Percentiles rank a stretch among this genome's conserved stretches.
Conservation (phyloP, 1,140 invertebrate genomes). For the Drosophila nannoptera region DNA sequence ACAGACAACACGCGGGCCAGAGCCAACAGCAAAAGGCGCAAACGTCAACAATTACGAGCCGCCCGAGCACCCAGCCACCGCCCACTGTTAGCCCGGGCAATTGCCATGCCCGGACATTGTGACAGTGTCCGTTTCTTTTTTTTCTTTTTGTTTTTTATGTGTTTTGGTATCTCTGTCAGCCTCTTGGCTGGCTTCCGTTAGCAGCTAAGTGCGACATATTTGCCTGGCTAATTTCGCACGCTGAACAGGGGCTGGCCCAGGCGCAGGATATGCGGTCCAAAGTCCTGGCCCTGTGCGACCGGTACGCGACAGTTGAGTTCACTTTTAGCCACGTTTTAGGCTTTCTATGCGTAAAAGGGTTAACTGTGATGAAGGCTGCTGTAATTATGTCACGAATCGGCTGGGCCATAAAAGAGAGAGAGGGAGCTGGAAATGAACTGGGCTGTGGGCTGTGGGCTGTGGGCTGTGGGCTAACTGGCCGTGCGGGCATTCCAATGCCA, state of each 20-base stretch:
- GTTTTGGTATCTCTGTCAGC: constrained; percentile 28
- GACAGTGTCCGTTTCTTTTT: background rate
- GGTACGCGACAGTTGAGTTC: background rate
- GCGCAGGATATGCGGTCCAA: constrained; percentile 60
- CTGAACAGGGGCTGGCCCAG: constrained; percentile 4
- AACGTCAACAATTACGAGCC: constrained; percentile 65
- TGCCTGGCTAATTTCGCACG: constrained; percentile 69
- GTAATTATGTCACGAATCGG: constrained; percentile 1
- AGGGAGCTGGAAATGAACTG: too few species aligned
- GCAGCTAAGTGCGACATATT: constrained; percentile 76
- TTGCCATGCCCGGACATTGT: constrained; percentile 54
- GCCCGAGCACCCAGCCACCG: background rate
- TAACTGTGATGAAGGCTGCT: background rate
- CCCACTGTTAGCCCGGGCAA: constrained; percentile 50
- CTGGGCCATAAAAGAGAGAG: background rate
- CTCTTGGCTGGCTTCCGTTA: constrained; percentile 43
- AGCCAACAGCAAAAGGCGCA: constrained; percentile 50
- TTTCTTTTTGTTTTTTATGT: background rate
- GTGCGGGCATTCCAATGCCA: too few species aligned
- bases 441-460: too few species aligned
- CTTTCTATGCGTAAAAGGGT: background rate
- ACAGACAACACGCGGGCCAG: background rate
- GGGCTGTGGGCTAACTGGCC: too few species aligned
- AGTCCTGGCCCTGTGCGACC: constrained; percentile 36
- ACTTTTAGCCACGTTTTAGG: constrained; percentile 8